phyloP scores from a whole-genome alignment of 2,888 invertebrate species.

The Lycocerus yunnanus region DNA sequence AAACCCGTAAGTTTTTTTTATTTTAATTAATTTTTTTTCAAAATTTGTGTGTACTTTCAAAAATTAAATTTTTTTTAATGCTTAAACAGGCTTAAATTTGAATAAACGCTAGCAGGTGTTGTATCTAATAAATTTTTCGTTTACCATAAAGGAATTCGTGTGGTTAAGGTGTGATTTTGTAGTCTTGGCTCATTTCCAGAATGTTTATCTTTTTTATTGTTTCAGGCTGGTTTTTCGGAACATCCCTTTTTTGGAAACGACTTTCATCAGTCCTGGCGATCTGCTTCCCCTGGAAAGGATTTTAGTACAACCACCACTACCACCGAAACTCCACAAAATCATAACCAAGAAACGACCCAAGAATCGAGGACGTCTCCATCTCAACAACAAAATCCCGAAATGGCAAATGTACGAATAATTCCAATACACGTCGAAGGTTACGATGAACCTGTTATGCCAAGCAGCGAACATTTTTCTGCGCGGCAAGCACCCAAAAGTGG shows the following conservation, averaged over 20 bases:
- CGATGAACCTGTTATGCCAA: constrained; percentile 77
- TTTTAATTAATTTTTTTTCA: not conserved
- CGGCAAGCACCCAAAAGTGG: constrained; percentile 44
- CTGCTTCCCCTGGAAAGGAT: constrained; percentile 56
- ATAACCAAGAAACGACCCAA: constrained; percentile 67
- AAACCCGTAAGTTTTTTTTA: not conserved
- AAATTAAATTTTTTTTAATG: not conserved
- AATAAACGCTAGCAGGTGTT: not conserved
- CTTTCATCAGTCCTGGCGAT: constrained; percentile 52
- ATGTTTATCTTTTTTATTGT: not conserved
- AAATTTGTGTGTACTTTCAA: not conserved
- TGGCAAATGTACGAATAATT: constrained; percentile 72
- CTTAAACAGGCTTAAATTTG: not conserved
- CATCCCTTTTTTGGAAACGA: constrained; percentile 57
- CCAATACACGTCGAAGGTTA: constrained; percentile 88
- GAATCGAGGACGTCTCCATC: constrained; percentile 42
- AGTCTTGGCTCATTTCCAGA: not conserved
- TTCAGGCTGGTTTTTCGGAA: constrained; percentile 75
- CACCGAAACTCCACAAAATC: constrained; percentile 55
- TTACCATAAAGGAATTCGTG: not conserved
- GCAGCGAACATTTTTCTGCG: constrained; percentile 48
- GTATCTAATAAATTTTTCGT: not conserved
- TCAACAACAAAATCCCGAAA: constrained; percentile 45
- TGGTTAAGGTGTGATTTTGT: not conserved
- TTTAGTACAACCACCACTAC: constrained; percentile 52